phyloP scores from a whole-genome alignment of 1,140 invertebrate genomes.

The Latrodectus geometricus region DNA sequence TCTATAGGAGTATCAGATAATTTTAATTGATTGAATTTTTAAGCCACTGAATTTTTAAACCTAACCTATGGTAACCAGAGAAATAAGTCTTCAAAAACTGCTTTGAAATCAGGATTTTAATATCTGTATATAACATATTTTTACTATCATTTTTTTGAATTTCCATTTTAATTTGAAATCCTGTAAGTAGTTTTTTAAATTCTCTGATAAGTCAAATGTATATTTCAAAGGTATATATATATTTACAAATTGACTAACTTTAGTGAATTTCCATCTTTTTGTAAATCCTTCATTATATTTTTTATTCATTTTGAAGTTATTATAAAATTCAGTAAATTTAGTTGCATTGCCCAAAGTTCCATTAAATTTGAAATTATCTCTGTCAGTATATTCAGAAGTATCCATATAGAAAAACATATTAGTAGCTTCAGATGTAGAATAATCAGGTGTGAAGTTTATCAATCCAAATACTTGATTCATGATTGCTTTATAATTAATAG shows the following conservation, averaged over 20 bases:
- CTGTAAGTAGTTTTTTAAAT: constrained; percentile 23
- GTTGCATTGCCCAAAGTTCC: background rate
- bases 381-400: background rate
- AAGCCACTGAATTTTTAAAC: background rate
- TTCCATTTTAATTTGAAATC: background rate
- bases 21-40: constrained; percentile 1
- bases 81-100: background rate
- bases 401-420: constrained; percentile 21
- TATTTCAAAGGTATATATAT: constrained; percentile 27
- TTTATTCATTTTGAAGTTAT: background rate
- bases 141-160: background rate
- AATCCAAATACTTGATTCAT: background rate
- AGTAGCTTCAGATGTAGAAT: background rate
- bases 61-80: constrained; percentile 8
- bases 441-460: background rate
- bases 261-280: constrained; percentile 3
- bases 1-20: background rate
- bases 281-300: background rate
- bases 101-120: constrained; percentile 10
- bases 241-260: constrained; percentile 2
- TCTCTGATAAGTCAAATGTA: constrained; percentile 15
- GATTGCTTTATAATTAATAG: background rate
- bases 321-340: background rate
- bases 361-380: background rate
- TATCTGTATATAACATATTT: constrained; percentile 20